Conservation (phyloP, 53 echinoderm and acorn worm species). For the Holothuria leucospilota region DNA sequence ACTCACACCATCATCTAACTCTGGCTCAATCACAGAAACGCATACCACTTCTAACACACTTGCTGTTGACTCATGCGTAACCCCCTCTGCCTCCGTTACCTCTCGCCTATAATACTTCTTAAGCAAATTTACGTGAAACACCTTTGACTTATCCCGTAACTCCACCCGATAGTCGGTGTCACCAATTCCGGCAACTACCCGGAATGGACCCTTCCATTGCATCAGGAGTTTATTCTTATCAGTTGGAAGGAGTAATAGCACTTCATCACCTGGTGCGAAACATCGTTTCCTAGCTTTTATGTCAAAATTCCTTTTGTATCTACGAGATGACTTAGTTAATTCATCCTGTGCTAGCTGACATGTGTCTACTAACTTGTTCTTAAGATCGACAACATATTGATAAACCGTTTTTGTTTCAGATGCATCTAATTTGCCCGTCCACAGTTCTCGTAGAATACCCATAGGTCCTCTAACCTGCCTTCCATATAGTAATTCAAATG, state of each 20-base stretch:
- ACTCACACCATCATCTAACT: no score
- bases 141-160: slow-evolving; percentile 34
- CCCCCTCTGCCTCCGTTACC: no score
- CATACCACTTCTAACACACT: no score
- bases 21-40: no score
- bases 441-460: background rate
- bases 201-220: slow-evolving; percentile 72
- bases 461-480: slow-evolving; percentile 15
- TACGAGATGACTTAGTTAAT: background rate
- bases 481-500: slow-evolving; percentile 48
- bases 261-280: slow-evolving; percentile 62
- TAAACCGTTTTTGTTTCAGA: slow-evolving; percentile 35
- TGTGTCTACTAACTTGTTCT: slow-evolving; percentile 2
- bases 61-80: no score
- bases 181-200: slow-evolving; percentile 38
- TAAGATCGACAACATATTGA: slow-evolving; percentile 41
- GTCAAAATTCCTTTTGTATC: slow-evolving; percentile 42
- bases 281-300: slow-evolving; percentile 43
- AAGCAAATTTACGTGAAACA: slow-evolving; percentile 57
- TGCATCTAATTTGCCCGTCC: background rate
- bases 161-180: slow-evolving; percentile 49
- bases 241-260: slow-evolving; percentile 63
- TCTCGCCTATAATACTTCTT: slow-evolving; percentile 44
- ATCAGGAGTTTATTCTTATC: slow-evolving; percentile 54
- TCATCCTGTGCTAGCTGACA: slow-evolving; percentile 30